Base-by-base conservation (phyloP, 2,888 invertebrate species). In the Caenorhabditis plicata region DNA sequence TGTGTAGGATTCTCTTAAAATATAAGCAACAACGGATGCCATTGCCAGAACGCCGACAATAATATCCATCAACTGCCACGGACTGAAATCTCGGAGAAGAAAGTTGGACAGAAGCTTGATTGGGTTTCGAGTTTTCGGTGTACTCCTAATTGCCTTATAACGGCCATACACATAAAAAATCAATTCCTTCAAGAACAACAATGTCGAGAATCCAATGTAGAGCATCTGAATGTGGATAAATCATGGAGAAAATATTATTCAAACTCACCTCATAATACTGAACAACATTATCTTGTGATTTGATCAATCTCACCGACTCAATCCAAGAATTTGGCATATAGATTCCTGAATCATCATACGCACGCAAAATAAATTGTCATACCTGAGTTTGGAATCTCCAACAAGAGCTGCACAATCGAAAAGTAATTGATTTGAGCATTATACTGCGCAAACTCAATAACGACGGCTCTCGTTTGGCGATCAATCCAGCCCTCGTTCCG, bases 381-480 rank as follows among this genome's bases (percentile, higher is more conserved):
- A 35, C 35, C 44, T 22, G 49, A 54, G 20, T 40, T 54, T 4
- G 69, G 69, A 9, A 54, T 57, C 35, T 73, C 73, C 3, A 73
- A 43, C 0, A 73, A 22, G 11, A 73, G 38, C 42, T 73, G 71
- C 7, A 68, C 57, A 3, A 73, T 71, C 23, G 66, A 62, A 40
- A 71, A 73, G 41, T 71, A 69, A 52, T 73, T 82, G 33, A 81
- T 71, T 64, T 82, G 82, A 7, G 82, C 79, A 55, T 85, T 85
- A 74, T 85, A 85, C 27, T 82, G 81, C 0, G 85, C 83, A 67
- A 85, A 85, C 62, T 85, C 85, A n/a, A 85, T 78, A 57, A 85
- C 82, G 4, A 85, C 80, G 3, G 85, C 85, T 39, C 85, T 58
- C 1, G 85, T 85, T 61, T 82, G 77, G 35, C 60, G 50, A 42